Percentiles rank a stretch among this genome's conserved stretches.
phyloP scores from a whole-genome alignment of 1,140 invertebrate species.

The Sesamia nonagrioides region DNA sequence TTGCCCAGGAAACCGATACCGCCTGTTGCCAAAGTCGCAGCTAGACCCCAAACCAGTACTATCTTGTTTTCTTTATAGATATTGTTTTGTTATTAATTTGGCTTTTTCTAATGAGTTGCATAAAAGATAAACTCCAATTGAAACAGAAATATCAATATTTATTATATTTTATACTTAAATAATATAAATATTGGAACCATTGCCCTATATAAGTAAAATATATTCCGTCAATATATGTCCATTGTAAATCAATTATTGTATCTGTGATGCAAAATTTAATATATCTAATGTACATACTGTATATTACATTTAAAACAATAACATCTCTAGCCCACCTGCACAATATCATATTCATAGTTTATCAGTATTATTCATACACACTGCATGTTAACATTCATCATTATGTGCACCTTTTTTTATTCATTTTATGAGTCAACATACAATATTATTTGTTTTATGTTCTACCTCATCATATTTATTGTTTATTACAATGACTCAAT shows the following conservation, averaged over 20 bases:
- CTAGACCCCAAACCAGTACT: conserved; percentile 89
- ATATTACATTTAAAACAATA: conserved; percentile 10
- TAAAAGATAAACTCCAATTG: conserved; percentile 34
- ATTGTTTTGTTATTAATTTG: conserved; percentile 50
- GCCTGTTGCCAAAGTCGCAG: conserved; percentile 86
- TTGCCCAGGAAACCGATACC: conserved; percentile 80
- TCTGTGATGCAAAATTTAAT: background rate
- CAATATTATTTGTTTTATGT: conserved; percentile 22
- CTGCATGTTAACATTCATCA: conserved; percentile 32
- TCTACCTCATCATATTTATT: conserved; percentile 14
- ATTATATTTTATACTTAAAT: conserved; percentile 27
- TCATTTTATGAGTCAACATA: background rate
- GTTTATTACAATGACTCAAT: conserved; percentile 7
- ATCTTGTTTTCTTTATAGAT: conserved; percentile 75
- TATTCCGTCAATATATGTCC: conserved; percentile 21
- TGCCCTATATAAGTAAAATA: conserved; percentile 52
- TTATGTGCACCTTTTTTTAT: conserved; percentile 12
- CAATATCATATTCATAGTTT: conserved; percentile 37
- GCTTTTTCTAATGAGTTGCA: conserved; percentile 55
- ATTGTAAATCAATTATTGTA: background rate
- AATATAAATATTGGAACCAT: conserved; percentile 52
- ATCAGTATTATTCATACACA: conserved; percentile 34
- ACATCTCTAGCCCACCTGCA: conserved; percentile 41
- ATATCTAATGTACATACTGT: conserved; percentile 38
- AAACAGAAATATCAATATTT: conserved; percentile 34